Percentiles rank a stretch among this genome's conserved stretches.
phyloP scores from a whole-genome alignment of 2,113 vertebrate genomes.

The Chrysochloris asiatica region DNA sequence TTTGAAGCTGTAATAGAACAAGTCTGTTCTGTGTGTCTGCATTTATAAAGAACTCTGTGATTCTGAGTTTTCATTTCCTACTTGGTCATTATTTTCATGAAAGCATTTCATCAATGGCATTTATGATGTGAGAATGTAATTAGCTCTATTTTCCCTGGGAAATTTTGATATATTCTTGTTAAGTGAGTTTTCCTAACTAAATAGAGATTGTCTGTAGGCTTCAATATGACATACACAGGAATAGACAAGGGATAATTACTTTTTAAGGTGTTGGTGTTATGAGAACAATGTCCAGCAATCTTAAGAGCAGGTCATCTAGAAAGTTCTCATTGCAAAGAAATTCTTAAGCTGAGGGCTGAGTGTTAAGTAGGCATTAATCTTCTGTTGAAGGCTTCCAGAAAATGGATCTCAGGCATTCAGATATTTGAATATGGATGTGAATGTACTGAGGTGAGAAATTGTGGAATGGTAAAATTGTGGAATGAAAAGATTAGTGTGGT shows the following conservation, averaged over 20 bases:
- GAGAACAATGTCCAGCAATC: not conserved
- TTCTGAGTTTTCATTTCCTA: not conserved
- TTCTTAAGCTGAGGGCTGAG: not conserved
- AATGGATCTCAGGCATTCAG: not conserved
- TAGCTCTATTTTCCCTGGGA: not conserved
- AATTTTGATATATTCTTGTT: not conserved
- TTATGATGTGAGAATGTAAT: not conserved
- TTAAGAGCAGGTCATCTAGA: not conserved
- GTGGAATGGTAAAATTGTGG: not conserved
- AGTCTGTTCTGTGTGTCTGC: not conserved
- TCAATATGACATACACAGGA: not conserved
- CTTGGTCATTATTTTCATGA: slow-evolving; percentile 29
- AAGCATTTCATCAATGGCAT: not conserved
- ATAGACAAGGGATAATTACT: not conserved
- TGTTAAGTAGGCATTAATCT: not conserved
- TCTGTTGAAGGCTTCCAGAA: not conserved
- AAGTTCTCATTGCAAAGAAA: not conserved
- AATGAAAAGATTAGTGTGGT: not conserved
- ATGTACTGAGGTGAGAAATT: not conserved
- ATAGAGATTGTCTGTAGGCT: not conserved
- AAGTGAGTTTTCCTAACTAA: not conserved
- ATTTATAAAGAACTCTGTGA: not conserved
- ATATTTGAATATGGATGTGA: not conserved
- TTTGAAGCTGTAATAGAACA: not conserved
- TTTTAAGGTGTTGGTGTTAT: not conserved